phyloP scores from a whole-genome alignment of 2,797 vertebrate genomes.

The Smutsia temminckii region DNA sequence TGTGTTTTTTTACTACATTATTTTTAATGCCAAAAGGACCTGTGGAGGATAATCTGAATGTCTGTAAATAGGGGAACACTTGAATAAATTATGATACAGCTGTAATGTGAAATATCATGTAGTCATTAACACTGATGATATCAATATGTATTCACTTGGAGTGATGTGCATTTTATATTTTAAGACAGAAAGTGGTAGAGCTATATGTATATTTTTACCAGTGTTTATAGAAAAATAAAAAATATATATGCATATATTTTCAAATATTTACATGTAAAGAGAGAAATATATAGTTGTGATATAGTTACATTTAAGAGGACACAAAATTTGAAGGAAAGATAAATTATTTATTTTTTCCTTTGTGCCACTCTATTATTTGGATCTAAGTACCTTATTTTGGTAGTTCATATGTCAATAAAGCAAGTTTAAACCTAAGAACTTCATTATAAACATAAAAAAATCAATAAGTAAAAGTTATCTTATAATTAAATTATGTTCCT shows the following conservation, averaged over 20 bases:
- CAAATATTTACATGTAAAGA: background rate
- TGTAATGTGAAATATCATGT: background rate
- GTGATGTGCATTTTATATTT: background rate
- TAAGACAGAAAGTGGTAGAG: background rate
- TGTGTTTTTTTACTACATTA: background rate
- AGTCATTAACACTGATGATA: background rate
- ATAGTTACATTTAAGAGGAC: background rate
- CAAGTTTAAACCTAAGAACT: background rate
- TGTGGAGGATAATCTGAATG: background rate
- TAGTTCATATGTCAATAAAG: background rate
- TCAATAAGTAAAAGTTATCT: background rate
- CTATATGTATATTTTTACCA: background rate
- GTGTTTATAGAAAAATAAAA: slow-evolving; percentile 3
- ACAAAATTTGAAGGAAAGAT: background rate
- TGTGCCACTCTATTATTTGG: background rate
- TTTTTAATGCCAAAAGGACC: background rate
- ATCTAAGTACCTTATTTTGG: background rate
- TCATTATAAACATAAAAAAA: background rate
- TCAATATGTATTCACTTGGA: background rate
- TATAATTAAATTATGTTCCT: background rate
- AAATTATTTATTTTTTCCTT: background rate
- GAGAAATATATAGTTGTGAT: background rate
- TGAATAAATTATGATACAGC: background rate
- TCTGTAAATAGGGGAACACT: background rate
- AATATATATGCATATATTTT: background rate